These are phyloP conservation scores for Phylloscopus trochilus DNA, from an alignment of 2,113 vertebrate genomes.

Conservation along the genomic window DNA sequence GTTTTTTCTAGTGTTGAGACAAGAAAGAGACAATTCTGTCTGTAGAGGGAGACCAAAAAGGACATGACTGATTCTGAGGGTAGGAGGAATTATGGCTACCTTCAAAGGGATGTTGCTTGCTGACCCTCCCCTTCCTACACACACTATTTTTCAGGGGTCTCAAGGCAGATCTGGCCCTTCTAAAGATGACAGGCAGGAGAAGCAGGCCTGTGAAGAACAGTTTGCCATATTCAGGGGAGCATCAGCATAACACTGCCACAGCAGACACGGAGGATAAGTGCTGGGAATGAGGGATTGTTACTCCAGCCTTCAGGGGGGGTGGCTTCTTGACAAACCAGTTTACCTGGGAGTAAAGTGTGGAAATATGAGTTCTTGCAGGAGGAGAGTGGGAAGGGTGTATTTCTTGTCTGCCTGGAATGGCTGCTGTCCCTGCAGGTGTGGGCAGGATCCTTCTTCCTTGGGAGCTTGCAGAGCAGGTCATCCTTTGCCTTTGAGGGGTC, in stretches of 20 bases:
- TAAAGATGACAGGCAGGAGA: not conserved
- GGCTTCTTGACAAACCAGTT: not conserved
- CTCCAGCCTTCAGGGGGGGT: not conserved
- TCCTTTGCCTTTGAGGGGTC: not conserved
- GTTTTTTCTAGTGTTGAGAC: not conserved
- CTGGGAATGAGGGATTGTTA: not conserved
- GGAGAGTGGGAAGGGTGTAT: not conserved
- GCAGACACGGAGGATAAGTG: not conserved
- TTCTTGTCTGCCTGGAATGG: not conserved
- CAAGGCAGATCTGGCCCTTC: not conserved
- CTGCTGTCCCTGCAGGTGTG: not conserved
- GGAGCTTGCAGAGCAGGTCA: not conserved
- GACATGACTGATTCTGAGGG: not conserved
- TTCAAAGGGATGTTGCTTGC: not conserved
- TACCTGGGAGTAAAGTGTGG: not conserved
- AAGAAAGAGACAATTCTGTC: not conserved
- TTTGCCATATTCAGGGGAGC: not conserved
- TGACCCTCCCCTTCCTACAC: rapidly evolving
- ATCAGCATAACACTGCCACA: not conserved
- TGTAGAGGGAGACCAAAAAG: rapidly evolving
- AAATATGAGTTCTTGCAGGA: not conserved
- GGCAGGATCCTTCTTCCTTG: not conserved
- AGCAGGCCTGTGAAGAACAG: no score
- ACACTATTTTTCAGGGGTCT: not conserved
- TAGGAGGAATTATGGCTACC: not conserved